These are phyloP conservation scores for Mnemiopsis leidyi DNA, from an alignment of 37 sponge, comb jelly and placozoan genomes.

Conservation along the genomic window DNA sequence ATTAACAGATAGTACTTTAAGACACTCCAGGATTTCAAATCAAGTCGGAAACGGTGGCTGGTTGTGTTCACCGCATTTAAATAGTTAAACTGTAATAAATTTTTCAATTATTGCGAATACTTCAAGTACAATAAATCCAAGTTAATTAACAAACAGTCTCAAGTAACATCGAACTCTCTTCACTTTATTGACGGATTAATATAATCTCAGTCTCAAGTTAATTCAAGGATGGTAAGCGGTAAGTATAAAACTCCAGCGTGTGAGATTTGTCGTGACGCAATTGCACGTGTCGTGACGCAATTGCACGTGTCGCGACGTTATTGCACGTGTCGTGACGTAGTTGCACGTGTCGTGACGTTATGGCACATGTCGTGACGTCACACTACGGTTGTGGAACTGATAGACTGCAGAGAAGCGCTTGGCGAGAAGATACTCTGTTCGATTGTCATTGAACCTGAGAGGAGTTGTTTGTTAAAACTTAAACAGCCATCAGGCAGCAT, in stretches of 20 bases:
- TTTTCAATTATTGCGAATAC: background rate
- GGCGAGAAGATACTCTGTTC: background rate
- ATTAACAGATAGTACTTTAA: too few species aligned
- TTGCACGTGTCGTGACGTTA: background rate
- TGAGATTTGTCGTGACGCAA: too few species aligned
- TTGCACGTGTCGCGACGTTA: background rate
- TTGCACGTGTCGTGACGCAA: background rate
- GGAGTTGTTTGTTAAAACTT: background rate
- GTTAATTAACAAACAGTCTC: background rate
- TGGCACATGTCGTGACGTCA: background rate
- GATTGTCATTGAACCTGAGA: background rate
- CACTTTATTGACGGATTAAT: background rate
- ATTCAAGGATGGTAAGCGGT: too few species aligned
- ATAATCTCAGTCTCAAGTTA: background rate
- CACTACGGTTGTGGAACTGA: conserved; percentile 7
- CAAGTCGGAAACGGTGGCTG: too few species aligned
- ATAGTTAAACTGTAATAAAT: too few species aligned
- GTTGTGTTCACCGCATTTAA: too few species aligned
- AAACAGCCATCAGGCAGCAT: too few species aligned
- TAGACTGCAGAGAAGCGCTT: background rate
- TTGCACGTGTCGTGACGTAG: background rate
- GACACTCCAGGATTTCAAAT: too few species aligned
- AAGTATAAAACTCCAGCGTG: too few species aligned
- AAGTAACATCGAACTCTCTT: background rate
- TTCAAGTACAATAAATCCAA: background rate